A percentile compares a stretch with the other conserved stretches of the same genome.
Conservation (phyloP, 2,888 invertebrate species). For the Mythimna vitellina region DNA sequence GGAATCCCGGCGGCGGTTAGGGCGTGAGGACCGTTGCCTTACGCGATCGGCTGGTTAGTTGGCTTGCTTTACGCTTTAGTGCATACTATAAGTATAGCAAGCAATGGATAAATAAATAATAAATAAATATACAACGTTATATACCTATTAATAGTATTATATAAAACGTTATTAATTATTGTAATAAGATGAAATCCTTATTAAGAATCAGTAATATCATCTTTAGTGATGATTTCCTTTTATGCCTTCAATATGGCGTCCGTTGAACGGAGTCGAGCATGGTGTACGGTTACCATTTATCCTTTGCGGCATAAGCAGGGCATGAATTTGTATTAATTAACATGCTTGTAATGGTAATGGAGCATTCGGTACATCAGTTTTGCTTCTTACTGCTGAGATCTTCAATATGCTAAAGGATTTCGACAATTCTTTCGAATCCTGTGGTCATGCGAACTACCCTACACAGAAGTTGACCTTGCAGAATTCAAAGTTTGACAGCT, state of each 20-base stretch:
- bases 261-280: slow-evolving; percentile 16
- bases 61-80: no score
- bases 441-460: background rate
- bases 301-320: slow-evolving; percentile 21
- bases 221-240: slow-evolving; percentile 26
- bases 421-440: background rate
- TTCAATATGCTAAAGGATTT: background rate
- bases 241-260: background rate
- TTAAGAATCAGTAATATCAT: slow-evolving; percentile 22
- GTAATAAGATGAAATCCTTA: background rate
- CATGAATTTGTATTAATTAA: slow-evolving; percentile 33
- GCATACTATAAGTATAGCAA: no score
- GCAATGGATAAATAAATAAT: no score
- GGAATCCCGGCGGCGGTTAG: no score
- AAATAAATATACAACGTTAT: no score
- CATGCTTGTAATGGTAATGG: background rate
- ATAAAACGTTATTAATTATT: background rate
- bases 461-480: no score
- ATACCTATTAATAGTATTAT: background rate
- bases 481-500: no score
- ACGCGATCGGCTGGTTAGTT: no score
- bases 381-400: background rate
- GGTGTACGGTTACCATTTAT: slow-evolving; percentile 10
- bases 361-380: background rate
- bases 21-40: no score